phyloP scores from a whole-genome alignment of 2,888 invertebrate genomes.

The Synergus japonicus region DNA sequence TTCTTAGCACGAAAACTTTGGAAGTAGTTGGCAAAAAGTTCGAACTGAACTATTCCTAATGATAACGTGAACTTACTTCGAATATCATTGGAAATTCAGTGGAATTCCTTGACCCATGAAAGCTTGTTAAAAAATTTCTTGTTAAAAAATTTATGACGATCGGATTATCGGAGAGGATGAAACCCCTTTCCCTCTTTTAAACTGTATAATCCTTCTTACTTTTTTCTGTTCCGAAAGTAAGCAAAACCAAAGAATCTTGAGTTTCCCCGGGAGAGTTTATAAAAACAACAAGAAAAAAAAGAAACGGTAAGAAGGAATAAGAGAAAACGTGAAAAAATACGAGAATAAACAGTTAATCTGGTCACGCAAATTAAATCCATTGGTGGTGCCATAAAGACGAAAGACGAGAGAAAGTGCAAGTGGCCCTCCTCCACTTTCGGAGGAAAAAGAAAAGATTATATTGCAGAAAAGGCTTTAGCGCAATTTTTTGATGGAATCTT shows the following conservation, averaged over 20 bases:
- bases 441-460: slow-evolving; percentile 53
- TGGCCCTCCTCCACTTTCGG: slow-evolving; percentile 24
- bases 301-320: background rate
- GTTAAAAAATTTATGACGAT: too few species aligned
- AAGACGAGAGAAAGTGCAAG: slow-evolving; percentile 11
- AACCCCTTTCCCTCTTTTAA: background rate
- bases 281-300: background rate
- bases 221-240: background rate
- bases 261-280: background rate
- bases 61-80: too few species aligned
- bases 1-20: too few species aligned
- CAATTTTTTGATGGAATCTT: slow-evolving; percentile 53
- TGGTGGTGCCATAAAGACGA: slow-evolving; percentile 49
- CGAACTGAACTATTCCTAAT: too few species aligned
- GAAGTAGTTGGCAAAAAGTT: too few species aligned
- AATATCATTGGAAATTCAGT: too few species aligned
- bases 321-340: background rate
- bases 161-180: background rate
- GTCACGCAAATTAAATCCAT: background rate
- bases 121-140: too few species aligned
- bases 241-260: background rate
- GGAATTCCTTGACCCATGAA: too few species aligned
- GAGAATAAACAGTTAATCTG: background rate
- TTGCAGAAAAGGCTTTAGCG: slow-evolving; percentile 51
- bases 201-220: background rate